Percentiles rank a stretch among this genome's conserved stretches.
Evolutionary conservation across 2,113 vertebrate species (phyloP).

Genomic region (Silurus glanis): DNA sequence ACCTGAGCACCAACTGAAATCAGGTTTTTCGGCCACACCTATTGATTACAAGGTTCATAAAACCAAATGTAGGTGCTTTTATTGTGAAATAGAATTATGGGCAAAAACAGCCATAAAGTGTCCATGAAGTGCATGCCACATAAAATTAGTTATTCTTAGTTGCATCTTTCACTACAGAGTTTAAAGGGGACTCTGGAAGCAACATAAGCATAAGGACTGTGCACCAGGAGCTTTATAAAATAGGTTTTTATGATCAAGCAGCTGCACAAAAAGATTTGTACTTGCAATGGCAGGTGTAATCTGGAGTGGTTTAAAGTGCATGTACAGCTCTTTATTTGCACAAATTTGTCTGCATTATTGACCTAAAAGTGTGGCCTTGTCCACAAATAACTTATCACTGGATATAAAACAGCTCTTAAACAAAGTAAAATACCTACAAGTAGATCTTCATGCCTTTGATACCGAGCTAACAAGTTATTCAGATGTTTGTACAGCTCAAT

Average conservation of each 20-base stretch:
- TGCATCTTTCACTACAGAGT: neutral
- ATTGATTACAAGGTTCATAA: neutral
- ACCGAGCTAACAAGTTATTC: neutral
- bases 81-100: neutral
- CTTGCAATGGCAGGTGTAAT: neutral
- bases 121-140: neutral
- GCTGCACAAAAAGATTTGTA: neutral
- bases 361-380: neutral
- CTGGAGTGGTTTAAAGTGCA: neutral
- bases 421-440: neutral
- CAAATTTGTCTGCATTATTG: neutral
- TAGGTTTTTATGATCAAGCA: neutral
- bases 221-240: neutral
- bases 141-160: neutral
- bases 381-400: neutral
- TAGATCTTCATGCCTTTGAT: neutral
- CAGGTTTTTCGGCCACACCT: neutral
- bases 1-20: neutral
- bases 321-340: neutral
- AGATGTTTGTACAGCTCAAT: neutral
- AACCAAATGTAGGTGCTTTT: neutral
- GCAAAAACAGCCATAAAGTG: neutral
- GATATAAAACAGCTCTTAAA: neutral
- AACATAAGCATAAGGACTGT: neutral
- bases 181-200: neutral